Percentiles rank a stretch among this genome's conserved stretches.
Evolutionary conservation across 2,888 invertebrate genomes (phyloP).

Genomic region (Scelioninae gen. 1): DNA sequence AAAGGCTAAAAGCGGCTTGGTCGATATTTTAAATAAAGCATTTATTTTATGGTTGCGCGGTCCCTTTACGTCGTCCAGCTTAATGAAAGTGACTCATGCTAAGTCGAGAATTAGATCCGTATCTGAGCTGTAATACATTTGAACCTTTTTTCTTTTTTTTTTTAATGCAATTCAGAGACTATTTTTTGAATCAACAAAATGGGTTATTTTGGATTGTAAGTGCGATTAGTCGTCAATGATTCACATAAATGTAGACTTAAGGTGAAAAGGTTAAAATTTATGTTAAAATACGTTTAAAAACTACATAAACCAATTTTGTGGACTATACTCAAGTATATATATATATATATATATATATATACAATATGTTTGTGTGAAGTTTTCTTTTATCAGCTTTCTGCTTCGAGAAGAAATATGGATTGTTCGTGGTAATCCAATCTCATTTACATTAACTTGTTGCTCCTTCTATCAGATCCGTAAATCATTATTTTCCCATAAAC

Average conservation of each 20-base stretch:
- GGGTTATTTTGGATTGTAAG: conserved; percentile 15
- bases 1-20: background rate
- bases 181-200: no score
- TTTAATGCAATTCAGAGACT: no score
- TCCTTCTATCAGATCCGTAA: background rate
- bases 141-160: no score
- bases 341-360: no score
- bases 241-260: background rate
- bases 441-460: conserved; percentile 34
- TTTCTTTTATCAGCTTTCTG: conserved; percentile 18
- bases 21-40: conserved; percentile 45
- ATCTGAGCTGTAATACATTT: conserved; percentile 23
- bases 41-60: conserved; percentile 49
- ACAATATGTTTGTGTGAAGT: no score
- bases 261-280: conserved; percentile 9
- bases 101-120: conserved; percentile 50
- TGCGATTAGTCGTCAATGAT: conserved; percentile 15
- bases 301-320: conserved; percentile 15
- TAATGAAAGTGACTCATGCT: conserved; percentile 58
- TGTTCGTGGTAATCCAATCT: conserved; percentile 2
- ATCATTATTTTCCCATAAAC: background rate
- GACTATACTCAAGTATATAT: conserved; percentile 20
- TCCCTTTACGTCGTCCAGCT: conserved; percentile 14
- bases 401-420: conserved; percentile 9
- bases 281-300: background rate